Conservation (phyloP, 2,113 vertebrate genomes). For the Psilopogon haemacephalus region DNA sequence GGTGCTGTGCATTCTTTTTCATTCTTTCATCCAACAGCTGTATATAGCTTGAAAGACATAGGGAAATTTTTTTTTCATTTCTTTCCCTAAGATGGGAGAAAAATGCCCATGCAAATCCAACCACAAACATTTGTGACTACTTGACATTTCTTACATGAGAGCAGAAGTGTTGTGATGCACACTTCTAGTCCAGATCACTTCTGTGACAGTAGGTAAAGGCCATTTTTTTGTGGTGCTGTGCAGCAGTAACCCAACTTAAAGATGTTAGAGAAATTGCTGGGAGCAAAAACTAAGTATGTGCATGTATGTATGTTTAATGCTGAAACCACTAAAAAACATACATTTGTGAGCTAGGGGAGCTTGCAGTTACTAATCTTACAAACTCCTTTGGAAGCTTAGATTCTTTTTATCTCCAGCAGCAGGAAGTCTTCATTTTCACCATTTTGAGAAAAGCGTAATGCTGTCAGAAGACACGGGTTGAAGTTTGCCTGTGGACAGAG, state of each 20-base stretch:
- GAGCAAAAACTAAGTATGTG: conserved; percentile 67
- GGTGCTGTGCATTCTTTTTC: background rate
- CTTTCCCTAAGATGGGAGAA: background rate
- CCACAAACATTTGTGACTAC: background rate
- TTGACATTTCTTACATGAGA: background rate
- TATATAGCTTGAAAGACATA: conserved; percentile 11
- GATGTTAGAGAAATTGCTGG: conserved; percentile 17
- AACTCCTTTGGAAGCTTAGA: conserved; percentile 40
- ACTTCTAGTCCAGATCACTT: background rate
- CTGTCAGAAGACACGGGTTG: conserved; percentile 35
- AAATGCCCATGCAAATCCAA: background rate
- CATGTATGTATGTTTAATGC: background rate
- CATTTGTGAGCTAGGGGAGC: conserved; percentile 73
- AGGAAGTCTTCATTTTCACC: conserved; percentile 34
- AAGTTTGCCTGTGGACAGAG: conserved; percentile 57
- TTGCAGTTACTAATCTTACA: conserved; percentile 38
- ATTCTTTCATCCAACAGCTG: background rate
- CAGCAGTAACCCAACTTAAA: background rate
- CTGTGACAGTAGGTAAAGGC: background rate
- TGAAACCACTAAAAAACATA: background rate
- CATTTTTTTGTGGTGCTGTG: background rate
- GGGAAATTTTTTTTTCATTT: background rate
- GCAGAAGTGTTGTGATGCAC: background rate
- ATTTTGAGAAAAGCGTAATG: conserved; percentile 34
- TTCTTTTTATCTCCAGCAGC: conserved; percentile 42